Evolutionary conservation across 2,888 invertebrate species (phyloP), one percentile per base, ranked within the genome.

Genomic region (Blera fallax): DNA sequence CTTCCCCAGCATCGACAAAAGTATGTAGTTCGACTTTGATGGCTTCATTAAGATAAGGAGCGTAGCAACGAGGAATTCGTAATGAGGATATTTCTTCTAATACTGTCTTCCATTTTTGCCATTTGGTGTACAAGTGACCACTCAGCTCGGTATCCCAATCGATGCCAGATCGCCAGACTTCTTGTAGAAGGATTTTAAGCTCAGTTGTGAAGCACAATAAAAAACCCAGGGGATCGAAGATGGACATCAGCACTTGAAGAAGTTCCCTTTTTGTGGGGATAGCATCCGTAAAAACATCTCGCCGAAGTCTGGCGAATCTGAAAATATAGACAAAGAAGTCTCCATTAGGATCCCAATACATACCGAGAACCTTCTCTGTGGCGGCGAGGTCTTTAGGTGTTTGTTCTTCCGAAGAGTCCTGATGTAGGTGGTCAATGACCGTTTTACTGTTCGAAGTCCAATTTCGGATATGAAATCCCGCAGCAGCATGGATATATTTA

Each of bases 81-180:
- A 87, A 50, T 3, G 62, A 7, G 1, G 62, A 11, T 60, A 24
- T 24, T 24, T 24, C 24, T 77, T 87, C 87, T 82, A 88, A 37
- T 84, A 73, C 5, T 34, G 8, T 84, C 24, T 24, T 24, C 24
- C 24, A 24, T 24, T 24, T 24, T 24, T 24, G 24, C 24, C 24
- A 24, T 34, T 87, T 83, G 2, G 32, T 0, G 6, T 37, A 48
- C 11, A 87, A 32, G 3, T 11, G 7, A 11, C 74, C 65, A 0
- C 65, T 18, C 0, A 88, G 48, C 14, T 60, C 43, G 1, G 79
- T 82, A 27, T 88, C 77, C 82, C 81, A 88, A 7, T 48, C 73
- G 24, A 87, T 87, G 14, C 87, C 70, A 16, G 67, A 70, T 7
- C 87, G 87, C 87, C 87, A 88, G n/a, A 87, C 50, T 32, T 87